A percentile compares a stretch with the other conserved stretches of the same genome.
These are phyloP conservation scores for Pseudopipra pipra DNA, from an alignment of 2,113 vertebrate species.

Conservation along the genomic window DNA sequence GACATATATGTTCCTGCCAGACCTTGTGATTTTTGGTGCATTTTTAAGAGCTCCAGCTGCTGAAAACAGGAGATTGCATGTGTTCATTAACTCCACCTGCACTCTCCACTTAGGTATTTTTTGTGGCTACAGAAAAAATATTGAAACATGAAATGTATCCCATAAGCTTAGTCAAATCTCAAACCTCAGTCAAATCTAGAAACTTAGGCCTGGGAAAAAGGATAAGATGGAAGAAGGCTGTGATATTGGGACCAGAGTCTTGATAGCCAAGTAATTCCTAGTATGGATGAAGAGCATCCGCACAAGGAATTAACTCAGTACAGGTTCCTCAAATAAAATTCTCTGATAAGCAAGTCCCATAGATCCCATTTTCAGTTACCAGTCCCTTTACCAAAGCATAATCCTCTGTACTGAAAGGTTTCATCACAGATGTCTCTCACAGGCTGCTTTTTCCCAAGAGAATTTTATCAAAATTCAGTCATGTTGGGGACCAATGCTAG, in stretches of 20 bases:
- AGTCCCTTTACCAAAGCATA: not conserved
- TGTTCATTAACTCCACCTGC: not conserved
- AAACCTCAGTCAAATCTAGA: not conserved
- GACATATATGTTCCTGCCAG: not conserved
- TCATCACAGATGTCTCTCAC: not conserved
- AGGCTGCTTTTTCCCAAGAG: not conserved
- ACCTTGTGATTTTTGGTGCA: not conserved
- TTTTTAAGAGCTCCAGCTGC: conserved; percentile 24
- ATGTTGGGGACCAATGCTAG: not conserved
- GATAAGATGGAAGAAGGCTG: not conserved
- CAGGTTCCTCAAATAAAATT: not conserved
- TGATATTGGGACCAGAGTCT: not conserved
- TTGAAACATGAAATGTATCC: not conserved
- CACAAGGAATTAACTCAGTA: not conserved
- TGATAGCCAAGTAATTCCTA: not conserved
- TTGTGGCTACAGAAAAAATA: not conserved
- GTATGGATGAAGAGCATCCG: accelerated
- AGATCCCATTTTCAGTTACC: not conserved
- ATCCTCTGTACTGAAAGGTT: not conserved
- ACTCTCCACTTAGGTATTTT: not conserved
- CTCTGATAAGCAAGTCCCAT: not conserved
- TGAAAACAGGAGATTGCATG: not conserved
- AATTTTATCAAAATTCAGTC: not conserved
- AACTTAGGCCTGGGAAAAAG: not conserved
- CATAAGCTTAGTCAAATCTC: not conserved